These are phyloP conservation scores for Ferdinandea cuprea DNA, from an alignment of 2,888 invertebrate genomes.

Conservation along the genomic window DNA sequence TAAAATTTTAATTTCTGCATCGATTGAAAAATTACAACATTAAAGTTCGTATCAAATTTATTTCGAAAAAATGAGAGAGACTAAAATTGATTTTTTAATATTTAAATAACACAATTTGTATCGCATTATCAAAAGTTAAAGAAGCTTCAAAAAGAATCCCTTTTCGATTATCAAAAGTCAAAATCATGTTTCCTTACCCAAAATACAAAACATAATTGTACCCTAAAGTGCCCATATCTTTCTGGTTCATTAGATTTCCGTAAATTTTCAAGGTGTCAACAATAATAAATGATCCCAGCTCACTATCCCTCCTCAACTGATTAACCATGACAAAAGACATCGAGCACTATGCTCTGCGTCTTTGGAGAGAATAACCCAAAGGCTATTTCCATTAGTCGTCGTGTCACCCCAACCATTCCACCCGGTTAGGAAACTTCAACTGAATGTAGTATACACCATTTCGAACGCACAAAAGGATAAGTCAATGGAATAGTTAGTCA, in stretches of 20 bases:
- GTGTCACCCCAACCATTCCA: background rate
- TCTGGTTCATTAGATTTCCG: constrained; percentile 39
- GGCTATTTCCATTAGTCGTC: constrained; percentile 15
- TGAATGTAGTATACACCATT: constrained; percentile 26
- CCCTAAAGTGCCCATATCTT: constrained; percentile 1
- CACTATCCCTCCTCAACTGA: constrained; percentile 40
- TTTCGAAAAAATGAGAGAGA: too few species aligned
- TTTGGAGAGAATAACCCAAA: constrained; percentile 13
- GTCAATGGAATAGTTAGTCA: constrained; percentile 28
- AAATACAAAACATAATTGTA: background rate
- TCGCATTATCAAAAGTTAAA: too few species aligned
- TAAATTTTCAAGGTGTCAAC: constrained; percentile 28
- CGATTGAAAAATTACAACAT: too few species aligned
- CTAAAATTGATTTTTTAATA: too few species aligned
- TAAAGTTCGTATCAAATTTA: too few species aligned
- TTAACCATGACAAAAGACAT: constrained; percentile 58
- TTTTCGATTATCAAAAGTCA: background rate
- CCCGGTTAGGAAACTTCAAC: background rate
- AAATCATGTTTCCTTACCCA: background rate
- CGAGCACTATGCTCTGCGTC: constrained; percentile 10
- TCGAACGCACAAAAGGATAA: constrained; percentile 15
- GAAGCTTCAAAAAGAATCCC: background rate
- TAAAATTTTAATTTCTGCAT: too few species aligned
- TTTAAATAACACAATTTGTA: too few species aligned
- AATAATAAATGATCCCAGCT: constrained; percentile 58